These are phyloP conservation scores for Rhinella marina DNA, from an alignment of 2,797 vertebrate genomes.

Conservation along the genomic window DNA sequence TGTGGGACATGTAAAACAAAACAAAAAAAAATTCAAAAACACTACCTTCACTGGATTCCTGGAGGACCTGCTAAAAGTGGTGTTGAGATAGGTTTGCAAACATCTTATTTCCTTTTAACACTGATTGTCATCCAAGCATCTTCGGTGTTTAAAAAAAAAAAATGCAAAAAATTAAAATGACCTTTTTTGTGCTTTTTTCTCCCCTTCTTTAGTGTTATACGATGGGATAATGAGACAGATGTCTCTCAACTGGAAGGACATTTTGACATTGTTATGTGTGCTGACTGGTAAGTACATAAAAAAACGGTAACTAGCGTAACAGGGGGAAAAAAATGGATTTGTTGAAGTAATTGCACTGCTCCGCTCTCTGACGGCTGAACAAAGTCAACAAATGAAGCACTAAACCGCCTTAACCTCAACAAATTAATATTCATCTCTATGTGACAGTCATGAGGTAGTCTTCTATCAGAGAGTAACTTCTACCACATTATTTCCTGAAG, in stretches of 20 bases:
- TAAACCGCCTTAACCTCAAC: conserved; percentile 82
- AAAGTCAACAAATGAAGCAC: conserved; percentile 85
- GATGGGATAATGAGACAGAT: conserved; percentile 97
- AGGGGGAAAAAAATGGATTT: conserved; percentile 74
- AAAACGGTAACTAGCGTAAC: conserved; percentile 73
- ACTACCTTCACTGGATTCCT: neutral
- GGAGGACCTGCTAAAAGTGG: conserved; percentile 12
- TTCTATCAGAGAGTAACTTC: conserved; percentile 87
- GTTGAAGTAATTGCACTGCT: conserved; percentile 78
- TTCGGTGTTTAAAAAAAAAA: neutral
- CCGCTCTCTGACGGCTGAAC: conserved; percentile 82
- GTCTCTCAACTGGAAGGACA: conserved; percentile 92
- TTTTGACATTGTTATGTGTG: conserved; percentile 98
- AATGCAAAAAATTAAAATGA: conserved; percentile 24
- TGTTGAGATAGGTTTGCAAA: conserved; percentile 33
- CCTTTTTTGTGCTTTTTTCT: conserved; percentile 72
- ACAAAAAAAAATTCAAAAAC: conserved; percentile 8
- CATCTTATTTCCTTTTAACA: conserved; percentile 18
- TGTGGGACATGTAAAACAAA: neutral
- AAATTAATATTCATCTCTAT: conserved; percentile 88
- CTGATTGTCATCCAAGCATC: conserved; percentile 24
- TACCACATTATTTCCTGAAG: conserved; percentile 90
- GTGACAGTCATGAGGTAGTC: conserved; percentile 87
- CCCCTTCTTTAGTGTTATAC: conserved; percentile 83
- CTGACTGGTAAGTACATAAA: conserved; percentile 96